These are phyloP conservation scores for Microtus ochrogaster DNA, from an alignment of 2,113 vertebrate species.

Conservation along the genomic window DNA sequence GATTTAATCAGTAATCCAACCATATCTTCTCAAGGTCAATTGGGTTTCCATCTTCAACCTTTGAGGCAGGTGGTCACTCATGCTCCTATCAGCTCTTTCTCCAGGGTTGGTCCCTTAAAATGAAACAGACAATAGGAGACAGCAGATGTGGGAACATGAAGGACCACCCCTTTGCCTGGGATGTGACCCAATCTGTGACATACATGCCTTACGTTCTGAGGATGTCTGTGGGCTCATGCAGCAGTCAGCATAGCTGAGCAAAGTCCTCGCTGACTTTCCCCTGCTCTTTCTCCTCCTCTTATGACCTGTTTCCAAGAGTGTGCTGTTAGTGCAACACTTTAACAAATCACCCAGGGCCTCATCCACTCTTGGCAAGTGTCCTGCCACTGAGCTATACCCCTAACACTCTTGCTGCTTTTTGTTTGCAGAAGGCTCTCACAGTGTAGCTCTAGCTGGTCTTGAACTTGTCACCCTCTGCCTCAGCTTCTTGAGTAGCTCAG, in stretches of 20 bases:
- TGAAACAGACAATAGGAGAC: not conserved
- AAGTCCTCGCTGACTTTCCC: rapidly evolving
- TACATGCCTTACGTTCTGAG: not conserved
- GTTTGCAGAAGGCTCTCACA: not conserved
- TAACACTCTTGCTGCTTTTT: not conserved
- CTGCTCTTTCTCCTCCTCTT: not conserved
- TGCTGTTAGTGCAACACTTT: not conserved
- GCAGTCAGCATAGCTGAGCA: not conserved
- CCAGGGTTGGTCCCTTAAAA: not conserved
- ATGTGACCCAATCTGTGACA: not conserved
- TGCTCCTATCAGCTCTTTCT: not conserved
- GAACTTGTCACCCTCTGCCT: not conserved
- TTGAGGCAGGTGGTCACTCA: not conserved
- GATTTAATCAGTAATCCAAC: not conserved
- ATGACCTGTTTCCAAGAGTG: not conserved
- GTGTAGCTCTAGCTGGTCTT: not conserved
- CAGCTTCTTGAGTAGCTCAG: not conserved
- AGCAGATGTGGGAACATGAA: not conserved
- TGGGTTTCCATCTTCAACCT: rapidly evolving
- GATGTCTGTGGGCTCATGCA: rapidly evolving
- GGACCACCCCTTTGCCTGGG: not conserved
- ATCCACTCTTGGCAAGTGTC: not conserved
- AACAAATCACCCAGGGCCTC: not conserved
- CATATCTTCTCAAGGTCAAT: not conserved
- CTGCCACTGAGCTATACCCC: not conserved